These are phyloP conservation scores for Perizoma affinitatum DNA, from an alignment of 2,888 invertebrate genomes.

Conservation along the genomic window DNA sequence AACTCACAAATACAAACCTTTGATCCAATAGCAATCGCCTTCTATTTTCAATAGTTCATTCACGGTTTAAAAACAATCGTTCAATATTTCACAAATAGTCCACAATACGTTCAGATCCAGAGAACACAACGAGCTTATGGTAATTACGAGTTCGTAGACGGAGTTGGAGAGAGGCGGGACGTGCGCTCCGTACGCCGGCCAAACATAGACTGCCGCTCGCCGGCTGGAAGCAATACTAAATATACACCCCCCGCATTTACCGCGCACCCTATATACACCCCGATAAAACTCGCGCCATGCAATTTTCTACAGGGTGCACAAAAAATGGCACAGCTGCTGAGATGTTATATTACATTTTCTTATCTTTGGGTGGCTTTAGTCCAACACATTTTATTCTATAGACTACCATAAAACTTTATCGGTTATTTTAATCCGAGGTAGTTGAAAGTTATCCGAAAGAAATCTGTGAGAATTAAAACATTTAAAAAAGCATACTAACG, in stretches of 20 bases:
- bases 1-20: slow-evolving; percentile 57
- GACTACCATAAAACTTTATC: background rate
- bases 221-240: slow-evolving; percentile 73
- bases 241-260: slow-evolving; percentile 77
- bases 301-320: slow-evolving; percentile 32
- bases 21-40: slow-evolving; percentile 47
- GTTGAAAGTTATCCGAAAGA: too few relatives aligned
- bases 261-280: slow-evolving; percentile 54
- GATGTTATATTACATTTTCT: slow-evolving; percentile 11
- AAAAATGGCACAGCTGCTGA: slow-evolving; percentile 29
- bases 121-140: slow-evolving; percentile 60
- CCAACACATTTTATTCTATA: background rate
- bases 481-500: too few relatives aligned
- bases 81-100: slow-evolving; percentile 41
- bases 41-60: slow-evolving; percentile 60
- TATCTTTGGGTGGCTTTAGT: background rate
- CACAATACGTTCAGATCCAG: slow-evolving; percentile 44
- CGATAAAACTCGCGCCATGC: slow-evolving; percentile 44
- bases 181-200: slow-evolving; percentile 62
- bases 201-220: slow-evolving; percentile 71
- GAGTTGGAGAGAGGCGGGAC: slow-evolving; percentile 58
- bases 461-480: too few relatives aligned
- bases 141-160: slow-evolving; percentile 63
- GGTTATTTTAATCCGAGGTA: too few relatives aligned
- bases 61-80: slow-evolving; percentile 37